Base-by-base conservation (phyloP, 2,888 invertebrate genomes). In the Diploptera punctata region DNA sequence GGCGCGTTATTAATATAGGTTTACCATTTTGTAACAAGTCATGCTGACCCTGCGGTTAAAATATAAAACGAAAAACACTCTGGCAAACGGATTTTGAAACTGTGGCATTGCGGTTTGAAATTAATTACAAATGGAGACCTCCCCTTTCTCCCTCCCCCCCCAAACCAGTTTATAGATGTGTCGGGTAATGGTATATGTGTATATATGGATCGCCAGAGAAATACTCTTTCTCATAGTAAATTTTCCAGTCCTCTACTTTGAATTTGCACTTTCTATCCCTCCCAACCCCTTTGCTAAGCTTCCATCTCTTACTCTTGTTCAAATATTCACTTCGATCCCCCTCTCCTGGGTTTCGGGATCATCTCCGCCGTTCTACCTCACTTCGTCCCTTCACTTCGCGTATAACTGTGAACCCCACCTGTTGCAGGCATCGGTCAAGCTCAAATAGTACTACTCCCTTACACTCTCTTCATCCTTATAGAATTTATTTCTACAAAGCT, bases 291-390 rank as follows among this genome's bases (percentile, higher is more conserved):
- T 10, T 52, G 29, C 65, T n/a, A n/a, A n/a, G n/a, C n/a, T n/a
- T n/a, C n/a, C n/a, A n/a, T n/a, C n/a, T n/a, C n/a, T n/a, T 26
- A 9, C 26, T n/a, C 65, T 65, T 65, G 65, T 65, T 65, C 65
- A 65, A 65, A 65, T 65, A 65, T 65, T 65, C 65, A 44, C 44
- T 24, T 44, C 65, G 65, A 65, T 24, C 44, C 44, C 26, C 44
- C n/a, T 16, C 5, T 4, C 26, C 21, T 5, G 33, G 16, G 21
- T 29, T 26, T 13, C 26, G 1, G 29, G 31, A 57, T 57, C 57
- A 16, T 33, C 33, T 33, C 33, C 33, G 13, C 52, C 13, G 52
- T 52, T 7, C 52, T 24, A 52, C 24, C 52, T 21, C 24, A 10
- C 24, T 24, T 18, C 24, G 10, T 10, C 52, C 7, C 47, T 18